These are phyloP conservation scores for Onthophagus sagittarius DNA, from an alignment of 2,888 invertebrate species.

Conservation along the genomic window DNA sequence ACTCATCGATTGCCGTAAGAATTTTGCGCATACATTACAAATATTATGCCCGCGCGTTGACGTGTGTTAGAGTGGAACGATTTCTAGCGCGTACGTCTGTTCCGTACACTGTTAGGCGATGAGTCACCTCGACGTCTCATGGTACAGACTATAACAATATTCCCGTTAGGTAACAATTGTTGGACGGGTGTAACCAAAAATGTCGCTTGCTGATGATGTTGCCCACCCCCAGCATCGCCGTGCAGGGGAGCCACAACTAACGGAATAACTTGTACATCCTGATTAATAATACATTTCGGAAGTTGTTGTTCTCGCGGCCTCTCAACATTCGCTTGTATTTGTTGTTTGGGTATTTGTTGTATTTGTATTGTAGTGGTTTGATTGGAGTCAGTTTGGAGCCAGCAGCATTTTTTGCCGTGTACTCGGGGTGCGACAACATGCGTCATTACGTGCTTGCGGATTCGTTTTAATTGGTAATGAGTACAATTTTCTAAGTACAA, in stretches of 20 bases:
- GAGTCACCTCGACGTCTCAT: too few relatives aligned
- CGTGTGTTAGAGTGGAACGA: too few relatives aligned
- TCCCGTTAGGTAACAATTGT: constrained; percentile 55
- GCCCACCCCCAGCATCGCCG: constrained; percentile 34
- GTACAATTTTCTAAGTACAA: constrained; percentile 76
- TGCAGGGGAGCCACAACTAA: constrained; percentile 55
- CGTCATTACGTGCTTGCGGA: constrained; percentile 73
- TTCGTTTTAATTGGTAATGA: constrained; percentile 72
- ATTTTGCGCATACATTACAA: too few relatives aligned
- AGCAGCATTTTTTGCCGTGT: constrained; percentile 63
- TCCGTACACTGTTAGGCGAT: too few relatives aligned
- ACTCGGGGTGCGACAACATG: constrained; percentile 75
- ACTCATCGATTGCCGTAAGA: too few relatives aligned
- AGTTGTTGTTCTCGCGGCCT: constrained; percentile 46
- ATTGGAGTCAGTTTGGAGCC: constrained; percentile 45
- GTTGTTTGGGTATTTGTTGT: constrained; percentile 46
- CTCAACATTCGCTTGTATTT: constrained; percentile 21
- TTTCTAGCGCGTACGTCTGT: too few relatives aligned
- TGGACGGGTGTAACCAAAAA: constrained; percentile 64
- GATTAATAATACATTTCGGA: constrained; percentile 57
- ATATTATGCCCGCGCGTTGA: too few relatives aligned
- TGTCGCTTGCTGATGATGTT: constrained; percentile 57
- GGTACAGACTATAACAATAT: too few relatives aligned
- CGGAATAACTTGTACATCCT: constrained; percentile 58
- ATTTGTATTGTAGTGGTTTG: constrained; percentile 37